phyloP scores from a whole-genome alignment of 1,140 invertebrate species.

The Zaprionus africanus region DNA sequence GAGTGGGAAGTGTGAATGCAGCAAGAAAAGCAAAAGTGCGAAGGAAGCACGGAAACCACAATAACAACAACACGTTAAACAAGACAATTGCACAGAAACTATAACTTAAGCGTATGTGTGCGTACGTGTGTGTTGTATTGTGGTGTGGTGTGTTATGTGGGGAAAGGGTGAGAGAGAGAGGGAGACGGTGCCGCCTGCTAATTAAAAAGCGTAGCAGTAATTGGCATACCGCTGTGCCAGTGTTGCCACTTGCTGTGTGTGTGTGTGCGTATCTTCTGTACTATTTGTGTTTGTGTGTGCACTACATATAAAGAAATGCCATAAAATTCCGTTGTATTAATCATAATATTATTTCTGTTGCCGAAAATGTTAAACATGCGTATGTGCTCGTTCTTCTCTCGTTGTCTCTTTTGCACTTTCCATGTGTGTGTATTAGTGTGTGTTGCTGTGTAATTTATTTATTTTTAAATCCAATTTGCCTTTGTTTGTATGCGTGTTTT shows the following conservation, averaged over 20 bases:
- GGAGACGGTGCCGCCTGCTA: slow-evolving; percentile 47
- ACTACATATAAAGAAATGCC: slow-evolving; percentile 39
- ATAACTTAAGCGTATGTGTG: slow-evolving; percentile 31
- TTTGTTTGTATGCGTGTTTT: slow-evolving; percentile 15
- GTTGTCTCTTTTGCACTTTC: slow-evolving; percentile 9
- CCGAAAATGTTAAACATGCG: slow-evolving; percentile 44
- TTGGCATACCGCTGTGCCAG: slow-evolving; percentile 68
- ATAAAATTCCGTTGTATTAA: slow-evolving; percentile 68
- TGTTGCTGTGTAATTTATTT: slow-evolving; percentile 79
- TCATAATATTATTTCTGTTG: slow-evolving; percentile 77
- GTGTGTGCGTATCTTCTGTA: slow-evolving; percentile 30
- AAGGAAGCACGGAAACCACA: slow-evolving; percentile 44
- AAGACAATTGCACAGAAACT: slow-evolving; percentile 51
- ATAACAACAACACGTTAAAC: slow-evolving; percentile 33
- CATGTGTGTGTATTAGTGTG: slow-evolving; percentile 2
- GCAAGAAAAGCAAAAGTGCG: slow-evolving; percentile 45
- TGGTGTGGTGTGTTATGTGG: slow-evolving; percentile 4
- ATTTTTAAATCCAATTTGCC: slow-evolving; percentile 78
- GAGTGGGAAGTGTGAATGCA: slow-evolving; percentile 37
- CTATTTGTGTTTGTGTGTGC: neutral
- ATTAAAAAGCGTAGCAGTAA: slow-evolving; percentile 80
- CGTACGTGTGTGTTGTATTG: neutral
- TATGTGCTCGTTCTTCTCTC: neutral
- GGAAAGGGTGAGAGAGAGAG: slow-evolving; percentile 10
- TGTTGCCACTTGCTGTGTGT: slow-evolving; percentile 54